phyloP scores from a whole-genome alignment of 2,888 invertebrate species.

The Mimachlamys varia region DNA sequence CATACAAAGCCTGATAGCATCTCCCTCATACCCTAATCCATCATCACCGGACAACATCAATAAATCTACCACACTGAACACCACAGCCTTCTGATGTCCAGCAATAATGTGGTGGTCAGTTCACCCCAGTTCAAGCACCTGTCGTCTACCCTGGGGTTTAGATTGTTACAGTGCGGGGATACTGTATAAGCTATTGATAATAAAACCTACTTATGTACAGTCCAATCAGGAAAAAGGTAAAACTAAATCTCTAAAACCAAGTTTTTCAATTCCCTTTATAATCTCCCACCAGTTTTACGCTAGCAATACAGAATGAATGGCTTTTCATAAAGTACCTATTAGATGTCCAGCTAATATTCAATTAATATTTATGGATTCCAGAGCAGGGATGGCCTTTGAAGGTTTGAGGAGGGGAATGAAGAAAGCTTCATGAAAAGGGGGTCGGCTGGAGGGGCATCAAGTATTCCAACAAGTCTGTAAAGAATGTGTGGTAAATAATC shows the following conservation, averaged over 20 bases:
- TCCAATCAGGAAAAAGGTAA: not conserved
- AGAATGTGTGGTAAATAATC: not conserved
- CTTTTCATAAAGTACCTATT: not conserved
- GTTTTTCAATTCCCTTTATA: not conserved
- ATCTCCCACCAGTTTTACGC: not conserved
- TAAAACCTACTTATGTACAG: not conserved
- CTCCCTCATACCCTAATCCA: conserved; percentile 23
- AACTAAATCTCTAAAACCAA: not conserved
- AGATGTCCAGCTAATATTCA: conserved; percentile 26
- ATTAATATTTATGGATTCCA: conserved; percentile 15
- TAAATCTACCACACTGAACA: not conserved
- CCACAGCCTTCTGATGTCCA: not conserved
- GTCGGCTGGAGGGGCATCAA: not conserved
- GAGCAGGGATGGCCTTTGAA: not conserved
- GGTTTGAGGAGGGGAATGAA: not conserved
- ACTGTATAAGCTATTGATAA: not conserved
- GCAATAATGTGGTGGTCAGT: not conserved
- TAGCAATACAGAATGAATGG: not conserved
- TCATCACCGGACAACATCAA: not conserved
- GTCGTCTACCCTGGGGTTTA: not conserved
- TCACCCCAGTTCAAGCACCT: not conserved
- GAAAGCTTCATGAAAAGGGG: not conserved
- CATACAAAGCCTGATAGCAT: conserved; percentile 29
- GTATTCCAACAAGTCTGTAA: not conserved
- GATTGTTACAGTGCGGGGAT: no score